Base-by-base conservation (phyloP, 2,888 invertebrate species). In the Dicyrtomina minuta region DNA sequence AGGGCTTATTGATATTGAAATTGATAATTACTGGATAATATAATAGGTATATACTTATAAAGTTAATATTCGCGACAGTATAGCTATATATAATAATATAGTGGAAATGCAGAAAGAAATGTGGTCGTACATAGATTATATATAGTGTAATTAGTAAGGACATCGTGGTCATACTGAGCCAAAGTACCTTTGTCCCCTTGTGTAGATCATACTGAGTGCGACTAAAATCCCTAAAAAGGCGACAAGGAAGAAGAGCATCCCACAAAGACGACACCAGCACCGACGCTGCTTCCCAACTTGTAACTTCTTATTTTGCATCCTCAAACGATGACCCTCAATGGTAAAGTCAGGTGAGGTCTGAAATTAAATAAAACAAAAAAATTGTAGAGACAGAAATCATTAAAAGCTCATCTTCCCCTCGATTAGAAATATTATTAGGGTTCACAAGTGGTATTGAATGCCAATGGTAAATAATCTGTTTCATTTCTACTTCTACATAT, bases 271-370 rank as follows among this genome's bases (percentile, higher is more conserved):
- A 70, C 78, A 77, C 13, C 72, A 71, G 58, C 78, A 77, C 46
- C 77, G 68, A 65, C 77, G 70, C 44, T 68, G 74, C 72, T 78
- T 78, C 65, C 73, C 75, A 46, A 58, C 24, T 61, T 76, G 74
- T 44, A 77, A 72, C 70, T 73, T 76, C 64, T 75, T 75, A 72
- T 71, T 69, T 65, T 77, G 77, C 49, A 73, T 71, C 49, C 73
- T 75, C 70, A 75, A 64, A 39, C 77, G 75, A 26, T 75, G 75
- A 66, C 78, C 77, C 70, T 78, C 78, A 46, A 78, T 74, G 43
- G 78, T 78, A 61, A 78, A 78, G 67, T 78, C 78, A 46, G 78
- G 77, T 27, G 78, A 77, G 62, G 72, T 76, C 78, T 77, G 72
- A 15, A 69, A 67, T 65, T 41, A 53, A 55, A 43, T 5, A 46